These are phyloP conservation scores for Drosophila rubida DNA, from an alignment of 2,888 invertebrate genomes.

Conservation along the genomic window DNA sequence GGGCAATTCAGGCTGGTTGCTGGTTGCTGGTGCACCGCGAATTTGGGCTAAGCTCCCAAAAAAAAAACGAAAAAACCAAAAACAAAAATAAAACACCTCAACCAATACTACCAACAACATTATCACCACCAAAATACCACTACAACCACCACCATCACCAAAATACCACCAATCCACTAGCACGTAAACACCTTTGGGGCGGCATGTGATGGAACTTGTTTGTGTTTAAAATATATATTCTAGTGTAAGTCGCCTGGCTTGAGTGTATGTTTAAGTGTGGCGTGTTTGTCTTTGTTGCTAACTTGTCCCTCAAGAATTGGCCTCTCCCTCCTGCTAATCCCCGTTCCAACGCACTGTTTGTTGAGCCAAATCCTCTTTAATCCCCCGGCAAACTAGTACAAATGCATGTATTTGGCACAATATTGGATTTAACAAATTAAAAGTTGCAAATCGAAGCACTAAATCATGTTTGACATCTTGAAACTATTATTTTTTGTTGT, in stretches of 20 bases:
- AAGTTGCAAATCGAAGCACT: background rate
- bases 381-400: conserved; percentile 10
- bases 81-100: conserved; percentile 12
- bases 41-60: conserved; percentile 27
- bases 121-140: conserved; percentile 32
- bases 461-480: background rate
- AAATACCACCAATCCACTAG: conserved; percentile 48
- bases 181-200: conserved; percentile 50
- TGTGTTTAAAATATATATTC: conserved; percentile 53
- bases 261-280: conserved; percentile 32
- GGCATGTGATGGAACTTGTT: conserved; percentile 64
- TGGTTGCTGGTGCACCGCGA: conserved; percentile 17
- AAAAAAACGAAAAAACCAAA: background rate
- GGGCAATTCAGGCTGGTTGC: conserved; percentile 27
- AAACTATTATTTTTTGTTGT: background rate
- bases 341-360: conserved; percentile 20
- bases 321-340: conserved; percentile 33
- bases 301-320: conserved; percentile 41
- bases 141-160: conserved; percentile 36
- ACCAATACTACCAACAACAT: conserved; percentile 46
- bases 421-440: conserved; percentile 16
- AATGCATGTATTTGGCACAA: conserved; percentile 6
- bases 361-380: conserved; percentile 41
- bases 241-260: conserved; percentile 73
- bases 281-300: conserved; percentile 21